Conservation (phyloP, 2,888 invertebrate genomes). For the Agonopterix heracliana region DNA sequence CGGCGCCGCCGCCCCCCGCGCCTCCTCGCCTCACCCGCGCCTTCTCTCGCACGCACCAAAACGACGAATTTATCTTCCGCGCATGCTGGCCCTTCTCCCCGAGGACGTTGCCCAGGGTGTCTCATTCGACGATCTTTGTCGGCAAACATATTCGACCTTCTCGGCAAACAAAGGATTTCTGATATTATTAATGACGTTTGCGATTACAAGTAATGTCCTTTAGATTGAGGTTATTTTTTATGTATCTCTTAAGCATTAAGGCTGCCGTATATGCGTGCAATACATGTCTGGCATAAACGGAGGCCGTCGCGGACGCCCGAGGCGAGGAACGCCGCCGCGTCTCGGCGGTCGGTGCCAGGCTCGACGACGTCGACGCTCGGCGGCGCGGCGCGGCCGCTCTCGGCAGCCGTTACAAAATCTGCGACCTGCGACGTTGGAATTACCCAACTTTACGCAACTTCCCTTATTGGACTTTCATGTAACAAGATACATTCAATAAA, state of each 20-base stretch:
- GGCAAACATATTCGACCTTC: not conserved
- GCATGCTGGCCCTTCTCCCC: conserved; percentile 65
- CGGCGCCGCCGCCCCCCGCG: conserved; percentile 76
- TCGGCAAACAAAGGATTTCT: not conserved
- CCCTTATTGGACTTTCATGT: conserved; percentile 51
- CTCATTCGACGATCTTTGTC: not conserved
- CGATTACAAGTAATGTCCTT: not conserved
- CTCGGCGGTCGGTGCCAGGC: conserved; percentile 5
- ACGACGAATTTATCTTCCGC: conserved; percentile 73
- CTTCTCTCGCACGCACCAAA: conserved; percentile 67
- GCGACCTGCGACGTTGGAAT: conserved; percentile 42
- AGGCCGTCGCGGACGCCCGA: conserved; percentile 17
- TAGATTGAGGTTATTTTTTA: not conserved
- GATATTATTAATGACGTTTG: not conserved
- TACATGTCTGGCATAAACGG: not conserved
- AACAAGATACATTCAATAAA: conserved; percentile 27
- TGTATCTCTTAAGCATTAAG: too few relatives aligned
- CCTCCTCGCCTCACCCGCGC: conserved; percentile 59
- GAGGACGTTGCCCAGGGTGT: conserved; percentile 52
- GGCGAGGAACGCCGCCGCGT: conserved; percentile 27
- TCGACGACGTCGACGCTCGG: not conserved
- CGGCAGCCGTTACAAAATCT: conserved; percentile 49
- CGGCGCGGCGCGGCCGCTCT: conserved; percentile 10
- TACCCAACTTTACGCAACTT: conserved; percentile 58
- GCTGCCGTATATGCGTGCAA: too few relatives aligned